Conservation (phyloP, 2,888 invertebrate genomes). For the Tineola bisselliella region DNA sequence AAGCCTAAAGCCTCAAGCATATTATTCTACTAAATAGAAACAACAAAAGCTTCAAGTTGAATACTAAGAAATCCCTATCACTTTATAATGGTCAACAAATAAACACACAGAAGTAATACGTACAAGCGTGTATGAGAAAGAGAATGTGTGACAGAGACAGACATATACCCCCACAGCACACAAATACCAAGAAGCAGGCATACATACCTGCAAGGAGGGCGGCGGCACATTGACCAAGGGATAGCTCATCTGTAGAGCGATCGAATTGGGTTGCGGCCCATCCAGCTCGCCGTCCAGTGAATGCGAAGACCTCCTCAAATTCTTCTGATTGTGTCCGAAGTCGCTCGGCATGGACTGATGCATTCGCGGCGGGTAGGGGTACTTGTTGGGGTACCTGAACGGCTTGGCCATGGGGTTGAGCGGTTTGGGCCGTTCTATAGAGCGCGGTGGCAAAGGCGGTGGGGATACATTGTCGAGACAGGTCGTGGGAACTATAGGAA, state of each 20-base stretch:
- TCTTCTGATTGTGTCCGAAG: constrained; percentile 23
- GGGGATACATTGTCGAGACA: constrained; percentile 51
- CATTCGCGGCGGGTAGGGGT: constrained; percentile 23
- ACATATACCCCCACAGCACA: not conserved
- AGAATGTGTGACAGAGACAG: too few relatives aligned
- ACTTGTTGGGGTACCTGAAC: constrained; percentile 22
- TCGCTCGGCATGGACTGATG: constrained; percentile 40
- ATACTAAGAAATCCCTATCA: too few relatives aligned
- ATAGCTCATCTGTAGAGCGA: constrained; percentile 72
- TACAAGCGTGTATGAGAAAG: too few relatives aligned
- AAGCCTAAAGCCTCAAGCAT: too few relatives aligned
- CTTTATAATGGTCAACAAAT: too few relatives aligned
- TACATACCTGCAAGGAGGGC: constrained; percentile 50
- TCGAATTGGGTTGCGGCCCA: constrained; percentile 66
- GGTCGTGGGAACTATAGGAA: constrained; percentile 51
- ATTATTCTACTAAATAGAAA: too few relatives aligned
- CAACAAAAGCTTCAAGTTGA: too few relatives aligned
- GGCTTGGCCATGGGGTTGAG: constrained; percentile 34
- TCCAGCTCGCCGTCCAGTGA: constrained; percentile 52
- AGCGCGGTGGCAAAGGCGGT: constrained; percentile 45
- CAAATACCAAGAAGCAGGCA: constrained; percentile 10
- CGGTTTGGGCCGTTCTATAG: constrained; percentile 30
- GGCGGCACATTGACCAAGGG: constrained; percentile 69
- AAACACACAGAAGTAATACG: too few relatives aligned
- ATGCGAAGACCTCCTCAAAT: constrained; percentile 38